Base-by-base conservation (phyloP, 2,113 vertebrate genomes). In the Craseonycteris thonglongyai region DNA sequence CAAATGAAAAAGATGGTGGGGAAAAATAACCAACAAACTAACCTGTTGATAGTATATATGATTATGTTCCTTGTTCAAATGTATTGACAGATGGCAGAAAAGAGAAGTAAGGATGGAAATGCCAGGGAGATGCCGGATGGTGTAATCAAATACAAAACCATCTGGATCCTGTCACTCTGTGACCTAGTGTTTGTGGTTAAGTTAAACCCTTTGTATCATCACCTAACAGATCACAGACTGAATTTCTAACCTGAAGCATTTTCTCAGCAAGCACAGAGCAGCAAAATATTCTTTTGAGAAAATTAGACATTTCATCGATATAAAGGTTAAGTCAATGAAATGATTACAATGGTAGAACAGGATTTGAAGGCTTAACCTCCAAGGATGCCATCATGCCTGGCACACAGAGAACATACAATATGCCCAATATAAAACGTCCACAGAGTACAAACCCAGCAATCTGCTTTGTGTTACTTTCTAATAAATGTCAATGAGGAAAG, bases 121-220 rank as follows among this genome's bases (percentile, higher is more conserved):
- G 40, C 30, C 87, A 81, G 61, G 81, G 88, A 92, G 88, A 91
- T 18, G 68, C 84, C 92, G 0, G 68, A 74, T 40, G 38, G 19
- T 96, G 92, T 97, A 97, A 98, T 90, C 90, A 97, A 98, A 98
- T 96, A 97, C n/a, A 4, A 91, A 97, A 54, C 88, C 96, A 96
- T 89, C 91, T 98, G 97, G 96, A 83, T 75, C 0, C 0, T 66
- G 61, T 88, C 95, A 83, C 90, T 90, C 75, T 19, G 59, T 72
- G 56, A 86, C 45, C 84, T 24, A 94, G 42, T 59, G 63, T 93
- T 80, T 95, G 74, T 61, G 84, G 82, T 94, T 90, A 97, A 95
- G 89, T 58, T 9, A 38, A 96, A 97, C 69, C 80, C 95, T 92
- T 96, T 69, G 86, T 97, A 63, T 6, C 63, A 40, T 96, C 91